Evolutionary conservation across 1,140 invertebrate genomes (phyloP).

Genomic region (Camponotus pennsylvanicus): DNA sequence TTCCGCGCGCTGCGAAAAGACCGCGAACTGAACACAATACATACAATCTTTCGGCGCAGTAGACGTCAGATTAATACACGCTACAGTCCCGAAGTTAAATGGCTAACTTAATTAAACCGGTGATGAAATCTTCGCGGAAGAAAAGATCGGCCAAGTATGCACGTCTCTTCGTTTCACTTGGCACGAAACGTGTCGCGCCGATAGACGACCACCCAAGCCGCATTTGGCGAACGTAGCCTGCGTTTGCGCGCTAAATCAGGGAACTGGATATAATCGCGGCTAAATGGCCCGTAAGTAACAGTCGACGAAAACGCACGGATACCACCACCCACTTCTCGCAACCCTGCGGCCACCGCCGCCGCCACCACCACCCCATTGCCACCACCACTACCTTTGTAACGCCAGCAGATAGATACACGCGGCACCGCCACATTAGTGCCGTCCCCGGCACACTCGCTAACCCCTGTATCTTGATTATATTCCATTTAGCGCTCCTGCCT

Average conservation of each 20-base stretch:
- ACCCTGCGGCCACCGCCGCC: conserved; percentile 12
- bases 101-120: conserved; percentile 45
- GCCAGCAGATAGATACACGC: conserved; percentile 65
- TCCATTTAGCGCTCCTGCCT: conserved; percentile 71
- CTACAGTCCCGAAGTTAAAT: conserved; percentile 28
- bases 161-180: conserved; percentile 25
- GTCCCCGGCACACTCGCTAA: conserved; percentile 47
- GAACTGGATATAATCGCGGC: conserved; percentile 73
- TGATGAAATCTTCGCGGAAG: conserved; percentile 57
- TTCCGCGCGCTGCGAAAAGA: not conserved
- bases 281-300: conserved; percentile 78
- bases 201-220: conserved; percentile 33
- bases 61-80: conserved; percentile 51
- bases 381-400: conserved; percentile 55
- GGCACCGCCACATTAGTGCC: conserved; percentile 43
- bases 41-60: conserved; percentile 7
- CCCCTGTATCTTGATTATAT: conserved; percentile 77
- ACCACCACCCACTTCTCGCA: conserved; percentile 13
- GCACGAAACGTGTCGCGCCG: conserved; percentile 5
- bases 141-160: conserved; percentile 33
- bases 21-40: not conserved
- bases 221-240: conserved; percentile 13
- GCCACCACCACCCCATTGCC: not conserved
- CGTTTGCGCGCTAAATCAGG: conserved; percentile 70
- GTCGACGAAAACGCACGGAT: conserved; percentile 72